phyloP scores from a whole-genome alignment of 2,113 vertebrate genomes.

The Neolamprologus modestus region DNA sequence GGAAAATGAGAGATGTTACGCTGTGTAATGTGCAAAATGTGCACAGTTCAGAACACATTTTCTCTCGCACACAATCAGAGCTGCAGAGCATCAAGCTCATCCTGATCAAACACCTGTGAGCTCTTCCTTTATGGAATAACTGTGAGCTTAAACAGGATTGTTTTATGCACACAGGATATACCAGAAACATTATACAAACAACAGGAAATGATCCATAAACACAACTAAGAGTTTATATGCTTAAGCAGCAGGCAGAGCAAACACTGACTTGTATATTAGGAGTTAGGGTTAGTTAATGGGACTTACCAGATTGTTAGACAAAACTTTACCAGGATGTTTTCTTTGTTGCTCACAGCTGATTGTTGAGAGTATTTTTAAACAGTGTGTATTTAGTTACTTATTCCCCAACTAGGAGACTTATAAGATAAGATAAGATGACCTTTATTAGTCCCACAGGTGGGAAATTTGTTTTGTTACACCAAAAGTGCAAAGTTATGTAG shows the following conservation, averaged over 20 bases:
- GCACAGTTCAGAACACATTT: neutral
- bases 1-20: neutral
- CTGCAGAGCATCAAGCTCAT: neutral
- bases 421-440: too few species aligned
- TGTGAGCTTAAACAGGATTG: neutral
- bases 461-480: too few species aligned
- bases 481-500: too few species aligned
- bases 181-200: neutral
- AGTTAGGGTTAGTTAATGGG: neutral
- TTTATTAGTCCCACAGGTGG: too few species aligned
- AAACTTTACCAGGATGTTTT: neutral
- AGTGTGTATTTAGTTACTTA: neutral
- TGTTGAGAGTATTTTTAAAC: neutral
- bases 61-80: neutral
- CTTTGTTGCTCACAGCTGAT: neutral
- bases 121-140: neutral
- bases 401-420: neutral
- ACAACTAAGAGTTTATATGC: neutral
- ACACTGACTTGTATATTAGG: neutral
- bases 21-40: neutral
- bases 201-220: neutral
- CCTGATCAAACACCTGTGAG: neutral
- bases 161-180: neutral
- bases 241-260: neutral
- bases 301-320: neutral